Evolutionary conservation across 2,888 invertebrate species (phyloP).

Genomic region (Nomada ruficornis): DNA sequence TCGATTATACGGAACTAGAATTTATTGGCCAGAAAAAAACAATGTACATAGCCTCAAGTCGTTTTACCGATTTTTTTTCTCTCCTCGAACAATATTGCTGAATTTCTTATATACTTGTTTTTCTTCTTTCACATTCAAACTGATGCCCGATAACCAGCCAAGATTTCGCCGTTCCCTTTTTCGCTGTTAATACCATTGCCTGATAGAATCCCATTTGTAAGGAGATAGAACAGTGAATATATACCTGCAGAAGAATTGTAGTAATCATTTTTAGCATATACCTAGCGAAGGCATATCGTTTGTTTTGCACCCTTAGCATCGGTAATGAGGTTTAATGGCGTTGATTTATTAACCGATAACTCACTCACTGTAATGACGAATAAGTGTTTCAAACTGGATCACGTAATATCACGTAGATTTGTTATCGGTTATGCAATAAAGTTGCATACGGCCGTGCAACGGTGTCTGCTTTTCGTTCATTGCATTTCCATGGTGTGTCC

Average conservation of each 20-base stretch:
- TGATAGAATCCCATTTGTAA: conserved; percentile 72
- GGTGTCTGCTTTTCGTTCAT: conserved; percentile 23
- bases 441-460: background rate
- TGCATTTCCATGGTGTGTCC: background rate
- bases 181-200: conserved; percentile 67
- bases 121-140: conserved; percentile 13
- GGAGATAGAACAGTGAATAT: conserved; percentile 47
- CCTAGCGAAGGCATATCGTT: conserved; percentile 50
- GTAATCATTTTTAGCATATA: conserved; percentile 70
- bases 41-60: conserved; percentile 15
- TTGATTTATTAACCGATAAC: conserved; percentile 69
- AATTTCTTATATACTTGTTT: conserved; percentile 16
- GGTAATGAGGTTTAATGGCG: conserved; percentile 58
- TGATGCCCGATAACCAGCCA: conserved; percentile 54
- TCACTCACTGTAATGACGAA: conserved; percentile 42
- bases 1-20: conserved; percentile 46
- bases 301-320: conserved; percentile 57
- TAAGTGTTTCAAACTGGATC: conserved; percentile 49
- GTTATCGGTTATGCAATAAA: background rate
- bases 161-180: conserved; percentile 56
- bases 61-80: conserved; percentile 27
- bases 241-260: conserved; percentile 59
- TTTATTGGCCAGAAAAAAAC: conserved; percentile 36
- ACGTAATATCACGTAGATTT: conserved; percentile 22
- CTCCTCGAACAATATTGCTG: background rate